Evolutionary conservation across 2,888 invertebrate species (phyloP), one percentile per base, ranked within the genome.

Genomic region (Drosophila kokeensis): DNA sequence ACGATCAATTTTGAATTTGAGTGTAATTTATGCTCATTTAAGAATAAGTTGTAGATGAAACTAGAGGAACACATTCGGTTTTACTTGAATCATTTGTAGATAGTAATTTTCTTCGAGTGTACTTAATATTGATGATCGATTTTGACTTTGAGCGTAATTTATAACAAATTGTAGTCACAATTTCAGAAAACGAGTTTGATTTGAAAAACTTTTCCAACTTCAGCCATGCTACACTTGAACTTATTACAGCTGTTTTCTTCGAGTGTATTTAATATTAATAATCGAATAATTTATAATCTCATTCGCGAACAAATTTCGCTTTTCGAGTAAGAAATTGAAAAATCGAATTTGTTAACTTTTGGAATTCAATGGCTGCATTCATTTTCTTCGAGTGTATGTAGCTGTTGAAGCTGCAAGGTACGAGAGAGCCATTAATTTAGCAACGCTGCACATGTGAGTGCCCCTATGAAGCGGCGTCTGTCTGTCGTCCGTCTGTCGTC

Each of bases 341-440:
- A 45, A 2, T 2, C 7, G 3, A 21, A 7, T 42, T 42, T n/a
- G 1, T 2, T 2, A 1, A 5, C n/a, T 21, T 42, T 6, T 21
- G 4, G 27, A 52, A 18, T 52, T 21, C 34, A 30, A 34, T 18
- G 32, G 13, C 40, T 27, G 10, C 63, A 48, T 2, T 8, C 0
- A 21, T 2, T 53, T 53, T 53, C 53, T 24, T 11, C 24, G 7
- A 53, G 53, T 53, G 53, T 24, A 53, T 6, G 21, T 53, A 3
- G 32, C 34, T 18, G 21, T 38, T 36, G 34, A 57, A 49, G 66
- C 53, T 36, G 34, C 52, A 73, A 80, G 69, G 69, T 69, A 68
- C 38, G 4, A 24, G 36, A 36, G 18, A 62, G 69, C 61, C 61
- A 73, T 79, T 75, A 75, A 79, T 79, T 78, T 63, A 69, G 52